Conservation (phyloP, 1,140 invertebrate genomes). For the Megathymus violae region DNA sequence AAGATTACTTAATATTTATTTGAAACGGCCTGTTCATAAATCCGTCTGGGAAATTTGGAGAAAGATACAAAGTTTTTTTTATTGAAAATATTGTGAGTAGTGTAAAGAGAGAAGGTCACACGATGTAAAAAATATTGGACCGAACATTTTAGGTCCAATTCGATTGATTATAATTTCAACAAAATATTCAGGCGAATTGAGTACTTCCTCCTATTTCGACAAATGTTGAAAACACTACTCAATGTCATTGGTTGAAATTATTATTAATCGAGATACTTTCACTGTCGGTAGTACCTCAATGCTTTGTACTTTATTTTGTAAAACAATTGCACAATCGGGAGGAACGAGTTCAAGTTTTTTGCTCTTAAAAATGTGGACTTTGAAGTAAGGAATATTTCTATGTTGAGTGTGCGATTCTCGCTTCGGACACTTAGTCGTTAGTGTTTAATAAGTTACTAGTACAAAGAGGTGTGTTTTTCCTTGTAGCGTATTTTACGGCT, state of each 20-base stretch:
- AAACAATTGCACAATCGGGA: no score
- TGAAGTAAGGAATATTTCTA: constrained; percentile 7
- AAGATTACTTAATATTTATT: constrained; percentile 5
- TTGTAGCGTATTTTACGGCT: constrained; percentile 15
- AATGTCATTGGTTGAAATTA: not conserved
- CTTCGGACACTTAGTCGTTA: constrained; percentile 7
- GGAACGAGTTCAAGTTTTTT: no score
- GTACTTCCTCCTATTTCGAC: no score
- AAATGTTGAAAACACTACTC: no score
- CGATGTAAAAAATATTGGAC: not conserved
- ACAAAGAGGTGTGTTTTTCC: constrained; percentile 18
- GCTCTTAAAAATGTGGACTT: no score
- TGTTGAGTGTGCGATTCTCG: not conserved
- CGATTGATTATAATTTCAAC: not conserved
- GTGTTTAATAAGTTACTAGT: constrained; percentile 15
- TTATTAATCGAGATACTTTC: not conserved
- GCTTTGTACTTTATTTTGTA: not conserved
- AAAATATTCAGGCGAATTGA: no score
- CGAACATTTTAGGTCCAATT: not conserved
- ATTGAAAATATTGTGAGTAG: not conserved
- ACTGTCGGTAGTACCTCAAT: not conserved
- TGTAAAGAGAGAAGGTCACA: not conserved
- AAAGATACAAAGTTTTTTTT: not conserved
- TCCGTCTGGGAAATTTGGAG: not conserved
- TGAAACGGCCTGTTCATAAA: not conserved